A percentile compares a stretch with the other conserved stretches of the same genome.
These are phyloP conservation scores for Sporophila hypoxantha DNA, from an alignment of 2,113 vertebrate species.

Conservation along the genomic window DNA sequence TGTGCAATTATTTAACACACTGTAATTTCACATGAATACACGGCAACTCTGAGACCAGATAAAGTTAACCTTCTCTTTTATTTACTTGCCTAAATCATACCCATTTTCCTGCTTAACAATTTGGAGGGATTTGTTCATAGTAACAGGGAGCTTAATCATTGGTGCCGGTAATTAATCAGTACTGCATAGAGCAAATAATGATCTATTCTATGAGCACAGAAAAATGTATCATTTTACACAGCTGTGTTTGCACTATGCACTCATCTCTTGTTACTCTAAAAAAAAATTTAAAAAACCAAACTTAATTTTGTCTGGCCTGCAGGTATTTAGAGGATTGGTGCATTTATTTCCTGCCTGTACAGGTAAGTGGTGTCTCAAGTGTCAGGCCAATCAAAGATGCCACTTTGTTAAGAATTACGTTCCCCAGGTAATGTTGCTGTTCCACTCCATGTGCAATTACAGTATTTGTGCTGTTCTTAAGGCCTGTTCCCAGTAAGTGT, in stretches of 20 bases:
- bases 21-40: conserved; percentile 96
- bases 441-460: conserved; percentile 95
- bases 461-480: conserved; percentile 83
- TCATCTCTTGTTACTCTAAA: conserved; percentile 60
- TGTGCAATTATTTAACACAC: conserved; percentile 80
- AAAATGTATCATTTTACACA: conserved; percentile 17
- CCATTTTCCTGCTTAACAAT: conserved; percentile 39
- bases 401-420: conserved; percentile 72
- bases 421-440: conserved; percentile 68
- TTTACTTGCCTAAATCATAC: conserved; percentile 22
- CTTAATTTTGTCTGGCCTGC: conserved; percentile 77
- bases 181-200: conserved; percentile 34
- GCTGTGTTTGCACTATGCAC: conserved; percentile 29
- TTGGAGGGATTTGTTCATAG: conserved; percentile 60
- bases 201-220: conserved; percentile 14
- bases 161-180: conserved; percentile 8
- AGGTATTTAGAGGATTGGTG: conserved; percentile 68
- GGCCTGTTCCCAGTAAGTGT: conserved; percentile 86
- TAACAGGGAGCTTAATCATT: conserved; percentile 54
- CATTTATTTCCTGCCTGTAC: conserved; percentile 69
- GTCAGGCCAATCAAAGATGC: conserved; percentile 77
- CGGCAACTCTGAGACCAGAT: conserved; percentile 74
- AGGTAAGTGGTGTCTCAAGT: conserved; percentile 80
- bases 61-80: conserved; percentile 63
- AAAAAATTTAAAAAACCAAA: background rate